Evolutionary conservation across 1,140 invertebrate genomes (phyloP), one percentile per base, ranked within the genome.

Genomic region (Drosophila ambigua): DNA sequence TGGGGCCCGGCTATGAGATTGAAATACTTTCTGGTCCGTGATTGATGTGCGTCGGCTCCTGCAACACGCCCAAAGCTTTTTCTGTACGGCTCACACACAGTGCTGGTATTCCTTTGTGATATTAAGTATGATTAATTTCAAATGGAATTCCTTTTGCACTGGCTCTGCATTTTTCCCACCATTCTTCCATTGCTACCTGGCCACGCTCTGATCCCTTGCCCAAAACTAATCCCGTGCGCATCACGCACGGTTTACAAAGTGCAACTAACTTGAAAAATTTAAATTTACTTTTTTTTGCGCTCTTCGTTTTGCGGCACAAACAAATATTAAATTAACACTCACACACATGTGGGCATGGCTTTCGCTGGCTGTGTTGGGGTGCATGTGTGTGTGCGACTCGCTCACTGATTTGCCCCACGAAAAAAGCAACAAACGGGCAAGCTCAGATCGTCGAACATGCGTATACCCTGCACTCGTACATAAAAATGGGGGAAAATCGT

Each of bases 261-360:
- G 68, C 49, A 79, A 73, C 77, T 59, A 79, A 79, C 57, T 79
- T 79, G 49, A 79, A 58, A 55, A 73, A 52, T 68, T 53, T 60
- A 50, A 62, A 79, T 79, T 55, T 58, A 79, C 74, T 78, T 52
- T 8, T 6, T 8, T 35, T 53, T 53, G 6, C 15, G 11, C 23
- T 44, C n/a, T 39, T n/a, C 20, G 15, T 24, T 24, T 13, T 24
- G 45, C 13, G n/a, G 48, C 58, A 54, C 72, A 68, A 64, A 53
- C 77, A 69, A 71, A 73, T 82, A 80, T 80, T 80, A 82, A 82
- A 81, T 82, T 77, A 82, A 77, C 73, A 77, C 79, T 58, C 55
- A 11, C 58, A 62, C 65, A 13, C 24, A 68, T 62, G 35, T 39
- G 35, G 11, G 35, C 35, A 39, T 39, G 35, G 9, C 35, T 39